Evolutionary conservation across 2,888 invertebrate genomes (phyloP).

Genomic region (Pegoplata infirma): DNA sequence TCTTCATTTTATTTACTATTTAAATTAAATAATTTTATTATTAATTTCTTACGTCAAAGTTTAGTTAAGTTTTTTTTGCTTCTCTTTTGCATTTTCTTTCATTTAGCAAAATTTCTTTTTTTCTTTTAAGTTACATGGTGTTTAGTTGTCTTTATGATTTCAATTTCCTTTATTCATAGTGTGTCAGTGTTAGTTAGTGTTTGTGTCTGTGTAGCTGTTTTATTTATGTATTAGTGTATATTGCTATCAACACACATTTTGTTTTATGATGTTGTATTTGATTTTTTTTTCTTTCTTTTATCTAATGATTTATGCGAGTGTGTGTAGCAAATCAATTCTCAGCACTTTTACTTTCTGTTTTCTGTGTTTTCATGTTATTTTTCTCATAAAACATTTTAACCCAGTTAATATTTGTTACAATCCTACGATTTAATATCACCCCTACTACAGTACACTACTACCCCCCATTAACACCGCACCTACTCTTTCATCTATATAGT

Average conservation of each 20-base stretch:
- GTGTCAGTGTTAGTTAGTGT: not conserved
- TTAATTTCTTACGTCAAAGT: not conserved
- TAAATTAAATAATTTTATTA: not conserved
- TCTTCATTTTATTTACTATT: not conserved
- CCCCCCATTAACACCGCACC: too few species aligned
- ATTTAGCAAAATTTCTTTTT: slow-evolving; percentile 1
- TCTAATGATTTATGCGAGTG: slow-evolving; percentile 38
- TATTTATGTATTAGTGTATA: too few species aligned
- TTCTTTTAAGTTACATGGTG: not conserved
- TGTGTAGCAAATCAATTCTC: slow-evolving; percentile 53
- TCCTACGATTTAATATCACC: slow-evolving; percentile 38
- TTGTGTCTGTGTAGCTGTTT: not conserved
- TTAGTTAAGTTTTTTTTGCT: not conserved
- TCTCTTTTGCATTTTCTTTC: not conserved
- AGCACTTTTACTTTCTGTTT: slow-evolving; percentile 47
- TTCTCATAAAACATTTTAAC: slow-evolving; percentile 46
- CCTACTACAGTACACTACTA: not conserved
- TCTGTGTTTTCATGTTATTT: slow-evolving; percentile 14
- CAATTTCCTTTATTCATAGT: slow-evolving; percentile 14
- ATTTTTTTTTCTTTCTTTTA: too few species aligned
- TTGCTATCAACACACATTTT: slow-evolving; percentile 39
- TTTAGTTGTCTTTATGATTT: not conserved
- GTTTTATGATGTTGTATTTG: too few species aligned
- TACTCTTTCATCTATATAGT: not conserved
- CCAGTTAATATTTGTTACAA: slow-evolving; percentile 51